Percentiles rank a stretch among this genome's conserved stretches.
Conservation (phyloP, 1,140 invertebrate genomes). For the Campoletis sonorensis region DNA sequence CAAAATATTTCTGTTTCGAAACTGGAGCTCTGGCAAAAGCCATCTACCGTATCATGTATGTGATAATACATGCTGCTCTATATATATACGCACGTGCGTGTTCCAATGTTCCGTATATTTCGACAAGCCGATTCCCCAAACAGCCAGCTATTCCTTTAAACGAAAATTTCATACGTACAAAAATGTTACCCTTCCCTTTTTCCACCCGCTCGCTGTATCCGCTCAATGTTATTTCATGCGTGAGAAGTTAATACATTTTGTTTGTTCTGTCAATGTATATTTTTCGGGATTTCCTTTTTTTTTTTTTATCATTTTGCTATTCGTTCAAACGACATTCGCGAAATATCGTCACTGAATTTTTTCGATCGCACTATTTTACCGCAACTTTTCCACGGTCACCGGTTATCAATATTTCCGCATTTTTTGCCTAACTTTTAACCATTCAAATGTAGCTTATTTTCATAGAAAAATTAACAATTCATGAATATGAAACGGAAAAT, state of each 20-base stretch:
- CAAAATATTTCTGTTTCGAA: slow-evolving; percentile 24
- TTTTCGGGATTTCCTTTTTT: not conserved
- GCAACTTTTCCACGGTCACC: not conserved
- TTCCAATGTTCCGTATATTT: not conserved
- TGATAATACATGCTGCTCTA: not conserved
- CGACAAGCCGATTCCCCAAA: slow-evolving; percentile 12
- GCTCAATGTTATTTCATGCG: slow-evolving; percentile 13
- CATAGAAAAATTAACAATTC: too few relatives aligned
- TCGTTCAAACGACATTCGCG: not conserved
- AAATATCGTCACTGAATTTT: not conserved
- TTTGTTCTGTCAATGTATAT: not conserved
- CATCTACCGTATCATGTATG: not conserved
- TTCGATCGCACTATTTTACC: not conserved
- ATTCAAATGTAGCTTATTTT: not conserved
- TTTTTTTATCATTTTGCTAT: not conserved
- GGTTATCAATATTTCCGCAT: not conserved
- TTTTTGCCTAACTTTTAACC: not conserved
- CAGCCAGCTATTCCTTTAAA: not conserved
- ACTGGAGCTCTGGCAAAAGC: not conserved
- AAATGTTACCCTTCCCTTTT: not conserved
- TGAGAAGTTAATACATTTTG: slow-evolving; percentile 15
- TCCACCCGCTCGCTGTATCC: not conserved
- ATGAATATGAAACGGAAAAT: too few relatives aligned
- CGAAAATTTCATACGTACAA: slow-evolving; percentile 7
- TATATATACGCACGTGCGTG: not conserved